phyloP scores from a whole-genome alignment of 2,113 vertebrate species.

The Morone chrysops region DNA sequence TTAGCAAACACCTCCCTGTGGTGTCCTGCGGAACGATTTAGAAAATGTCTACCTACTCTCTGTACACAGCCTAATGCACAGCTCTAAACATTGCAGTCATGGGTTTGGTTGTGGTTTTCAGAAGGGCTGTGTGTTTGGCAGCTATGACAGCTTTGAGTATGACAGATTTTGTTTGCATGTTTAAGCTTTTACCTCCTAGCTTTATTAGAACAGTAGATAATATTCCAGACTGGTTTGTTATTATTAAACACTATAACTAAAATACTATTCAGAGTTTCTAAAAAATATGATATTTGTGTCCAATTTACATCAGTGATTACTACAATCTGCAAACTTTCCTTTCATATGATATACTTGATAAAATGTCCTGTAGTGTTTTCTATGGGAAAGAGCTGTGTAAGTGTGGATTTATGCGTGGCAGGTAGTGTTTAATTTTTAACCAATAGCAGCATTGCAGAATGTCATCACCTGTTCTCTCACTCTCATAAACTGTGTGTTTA shows the following conservation, averaged over 20 bases:
- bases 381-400: too few relatives aligned
- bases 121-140: not conserved
- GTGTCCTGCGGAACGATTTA: constrained; percentile 21
- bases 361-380: not conserved
- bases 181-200: not conserved
- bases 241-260: not conserved
- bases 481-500: not conserved
- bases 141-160: not conserved
- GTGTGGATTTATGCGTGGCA: not conserved
- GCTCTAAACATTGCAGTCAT: not conserved
- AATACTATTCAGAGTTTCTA: not conserved
- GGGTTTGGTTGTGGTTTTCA: not conserved
- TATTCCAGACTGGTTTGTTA: too few relatives aligned
- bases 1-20: constrained; percentile 11
- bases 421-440: not conserved
- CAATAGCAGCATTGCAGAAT: too few relatives aligned
- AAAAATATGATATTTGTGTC: not conserved
- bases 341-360: not conserved
- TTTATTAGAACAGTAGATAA: not conserved
- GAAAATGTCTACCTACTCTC: not conserved
- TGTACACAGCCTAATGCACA: not conserved
- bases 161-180: not conserved
- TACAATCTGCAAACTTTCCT: not conserved
- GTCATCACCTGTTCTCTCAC: not conserved
- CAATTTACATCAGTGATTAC: not conserved